Conservation (phyloP, 2,113 vertebrate genomes). For the Todiramphus saurophagus region DNA sequence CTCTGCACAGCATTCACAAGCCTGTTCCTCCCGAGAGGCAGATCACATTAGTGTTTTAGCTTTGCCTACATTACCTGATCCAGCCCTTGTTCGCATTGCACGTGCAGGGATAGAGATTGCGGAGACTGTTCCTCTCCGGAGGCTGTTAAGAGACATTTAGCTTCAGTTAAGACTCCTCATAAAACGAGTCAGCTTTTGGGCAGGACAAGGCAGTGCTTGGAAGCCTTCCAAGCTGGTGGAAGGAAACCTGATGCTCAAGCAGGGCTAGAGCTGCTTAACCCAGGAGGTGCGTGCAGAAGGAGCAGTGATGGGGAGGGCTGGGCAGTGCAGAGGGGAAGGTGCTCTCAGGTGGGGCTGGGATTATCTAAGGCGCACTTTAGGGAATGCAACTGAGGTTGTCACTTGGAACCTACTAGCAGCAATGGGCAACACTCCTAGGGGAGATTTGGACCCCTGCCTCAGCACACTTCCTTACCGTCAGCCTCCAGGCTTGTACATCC, state of each 20-base stretch:
- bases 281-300: not conserved
- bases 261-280: not conserved
- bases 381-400: not conserved
- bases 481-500: not conserved
- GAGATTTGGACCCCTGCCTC: not conserved
- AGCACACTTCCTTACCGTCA: not conserved
- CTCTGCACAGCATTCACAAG: not conserved
- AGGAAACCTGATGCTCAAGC: not conserved
- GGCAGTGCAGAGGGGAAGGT: accelerated
- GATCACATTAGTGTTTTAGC: not conserved
- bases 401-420: not conserved
- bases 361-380: not conserved
- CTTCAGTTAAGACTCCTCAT: conserved; percentile 18
- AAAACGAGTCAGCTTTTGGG: conserved; percentile 6
- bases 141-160: not conserved
- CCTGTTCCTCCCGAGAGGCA: not conserved
- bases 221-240: not conserved
- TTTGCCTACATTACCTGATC: not conserved
- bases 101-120: not conserved
- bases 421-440: not conserved
- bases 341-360: not conserved
- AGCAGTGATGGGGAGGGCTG: not conserved
- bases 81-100: not conserved
- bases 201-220: not conserved
- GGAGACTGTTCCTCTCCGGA: not conserved